Evolutionary conservation across 1,140 invertebrate genomes (phyloP).

Genomic region (Bombus pyrosoma): DNA sequence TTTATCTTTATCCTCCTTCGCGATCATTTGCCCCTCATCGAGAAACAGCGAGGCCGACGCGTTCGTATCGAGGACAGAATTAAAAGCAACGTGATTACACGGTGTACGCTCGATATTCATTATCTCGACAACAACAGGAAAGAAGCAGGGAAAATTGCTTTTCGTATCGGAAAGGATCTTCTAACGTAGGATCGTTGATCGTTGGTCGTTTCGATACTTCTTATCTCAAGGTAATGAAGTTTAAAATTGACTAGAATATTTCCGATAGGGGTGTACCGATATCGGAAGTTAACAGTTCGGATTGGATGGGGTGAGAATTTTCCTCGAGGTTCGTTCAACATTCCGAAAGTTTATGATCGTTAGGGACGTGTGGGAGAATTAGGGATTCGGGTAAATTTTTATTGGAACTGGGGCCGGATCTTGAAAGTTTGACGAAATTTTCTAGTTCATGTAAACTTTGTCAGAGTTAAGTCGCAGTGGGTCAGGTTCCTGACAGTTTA

Average conservation of each 20-base stretch:
- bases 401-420: background rate
- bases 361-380: background rate
- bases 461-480: background rate
- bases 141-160: background rate
- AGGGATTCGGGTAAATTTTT: background rate
- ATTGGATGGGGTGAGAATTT: no score
- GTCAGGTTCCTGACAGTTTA: background rate
- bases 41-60: background rate
- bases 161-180: background rate
- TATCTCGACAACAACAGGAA: background rate
- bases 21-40: no score
- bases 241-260: background rate
- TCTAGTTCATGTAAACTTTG: background rate
- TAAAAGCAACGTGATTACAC: background rate
- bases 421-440: background rate
- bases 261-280: background rate
- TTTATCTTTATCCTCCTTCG: no score
- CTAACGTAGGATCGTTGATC: background rate
- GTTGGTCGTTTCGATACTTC: background rate
- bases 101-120: background rate
- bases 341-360: no score
- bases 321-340: no score
- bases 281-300: background rate
- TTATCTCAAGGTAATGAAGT: background rate
- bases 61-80: background rate